A percentile compares a stretch with the other conserved stretches of the same genome.
phyloP scores from a whole-genome alignment of 2,888 invertebrate genomes.

The Lumbricus terrestris region DNA sequence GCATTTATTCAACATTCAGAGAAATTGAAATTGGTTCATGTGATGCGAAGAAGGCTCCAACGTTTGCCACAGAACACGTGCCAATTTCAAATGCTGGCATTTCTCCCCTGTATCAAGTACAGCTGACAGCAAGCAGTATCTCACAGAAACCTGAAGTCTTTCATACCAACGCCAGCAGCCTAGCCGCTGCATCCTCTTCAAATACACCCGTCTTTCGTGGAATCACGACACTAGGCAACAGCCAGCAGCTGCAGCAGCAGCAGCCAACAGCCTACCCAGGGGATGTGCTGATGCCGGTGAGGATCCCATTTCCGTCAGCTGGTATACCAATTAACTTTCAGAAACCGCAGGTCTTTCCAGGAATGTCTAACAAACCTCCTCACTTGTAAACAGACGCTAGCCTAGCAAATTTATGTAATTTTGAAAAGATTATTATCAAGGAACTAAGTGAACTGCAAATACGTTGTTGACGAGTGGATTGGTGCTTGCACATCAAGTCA shows the following conservation, averaged over 20 bases:
- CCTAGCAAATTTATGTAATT: slow-evolving; percentile 12
- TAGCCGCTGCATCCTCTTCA: background rate
- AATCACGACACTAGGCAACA: background rate
- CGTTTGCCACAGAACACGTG: background rate
- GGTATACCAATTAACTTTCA: slow-evolving; percentile 12
- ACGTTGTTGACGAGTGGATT: background rate
- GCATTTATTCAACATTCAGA: background rate
- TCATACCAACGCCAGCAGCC: slow-evolving; percentile 4
- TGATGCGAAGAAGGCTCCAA: background rate
- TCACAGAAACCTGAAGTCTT: slow-evolving; percentile 14
- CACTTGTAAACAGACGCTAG: slow-evolving; percentile 8
- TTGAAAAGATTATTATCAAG: background rate
- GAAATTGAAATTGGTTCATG: background rate
- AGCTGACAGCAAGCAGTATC: background rate
- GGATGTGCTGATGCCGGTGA: slow-evolving; percentile 3
- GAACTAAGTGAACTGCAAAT: background rate
- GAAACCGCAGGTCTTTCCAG: slow-evolving; percentile 12
- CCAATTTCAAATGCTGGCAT: background rate
- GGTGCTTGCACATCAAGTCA: background rate
- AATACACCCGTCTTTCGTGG: background rate
- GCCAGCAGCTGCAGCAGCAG: slow-evolving; percentile 4
- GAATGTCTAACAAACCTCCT: slow-evolving; percentile 7
- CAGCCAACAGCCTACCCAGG: background rate
- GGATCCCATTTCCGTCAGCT: background rate
- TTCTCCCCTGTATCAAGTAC: background rate